Percentiles rank a stretch among this genome's conserved stretches.
These are phyloP conservation scores for Camelus bactrianus DNA, from an alignment of 2,113 vertebrate genomes.

Conservation along the genomic window DNA sequence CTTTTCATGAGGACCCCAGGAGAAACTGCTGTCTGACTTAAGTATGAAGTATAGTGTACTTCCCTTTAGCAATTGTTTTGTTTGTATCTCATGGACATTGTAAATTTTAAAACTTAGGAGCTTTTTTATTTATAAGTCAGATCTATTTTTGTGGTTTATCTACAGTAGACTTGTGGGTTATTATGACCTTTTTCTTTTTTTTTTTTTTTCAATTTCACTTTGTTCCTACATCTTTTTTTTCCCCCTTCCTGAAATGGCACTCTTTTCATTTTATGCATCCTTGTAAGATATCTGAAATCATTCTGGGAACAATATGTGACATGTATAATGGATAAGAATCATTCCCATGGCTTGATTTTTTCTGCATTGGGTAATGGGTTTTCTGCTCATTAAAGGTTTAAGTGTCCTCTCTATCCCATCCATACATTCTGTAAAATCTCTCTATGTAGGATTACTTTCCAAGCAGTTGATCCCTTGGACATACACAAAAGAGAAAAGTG, in stretches of 20 bases:
- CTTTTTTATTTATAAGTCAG: neutral
- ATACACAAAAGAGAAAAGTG: neutral
- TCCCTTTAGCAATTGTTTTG: constrained; percentile 1
- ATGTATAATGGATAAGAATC: constrained; percentile 34
- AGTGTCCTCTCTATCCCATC: neutral
- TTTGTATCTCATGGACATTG: constrained; percentile 28
- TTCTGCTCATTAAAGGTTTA: constrained; percentile 34
- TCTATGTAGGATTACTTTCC: neutral
- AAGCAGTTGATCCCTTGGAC: neutral
- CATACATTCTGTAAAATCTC: neutral
- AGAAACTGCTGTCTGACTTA: constrained; percentile 53
- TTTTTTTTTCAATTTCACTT: neutral
- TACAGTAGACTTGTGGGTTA: constrained; percentile 31
- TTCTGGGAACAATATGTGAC: constrained; percentile 5
- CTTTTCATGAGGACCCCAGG: constrained; percentile 25
- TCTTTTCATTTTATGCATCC: constrained; percentile 36
- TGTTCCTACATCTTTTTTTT: constrained; percentile 28
- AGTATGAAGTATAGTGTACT: neutral
- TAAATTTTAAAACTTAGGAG: constrained; percentile 46
- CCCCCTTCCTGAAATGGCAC: neutral
- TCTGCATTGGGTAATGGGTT: neutral
- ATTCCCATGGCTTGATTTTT: neutral
- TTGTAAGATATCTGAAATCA: constrained; percentile 47
- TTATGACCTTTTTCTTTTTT: neutral
- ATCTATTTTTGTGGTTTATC: constrained; percentile 26